A percentile compares a stretch with the other conserved stretches of the same genome.
Evolutionary conservation across 2,797 vertebrate species (phyloP).

Genomic region (Lutjanus argentimaculatus): DNA sequence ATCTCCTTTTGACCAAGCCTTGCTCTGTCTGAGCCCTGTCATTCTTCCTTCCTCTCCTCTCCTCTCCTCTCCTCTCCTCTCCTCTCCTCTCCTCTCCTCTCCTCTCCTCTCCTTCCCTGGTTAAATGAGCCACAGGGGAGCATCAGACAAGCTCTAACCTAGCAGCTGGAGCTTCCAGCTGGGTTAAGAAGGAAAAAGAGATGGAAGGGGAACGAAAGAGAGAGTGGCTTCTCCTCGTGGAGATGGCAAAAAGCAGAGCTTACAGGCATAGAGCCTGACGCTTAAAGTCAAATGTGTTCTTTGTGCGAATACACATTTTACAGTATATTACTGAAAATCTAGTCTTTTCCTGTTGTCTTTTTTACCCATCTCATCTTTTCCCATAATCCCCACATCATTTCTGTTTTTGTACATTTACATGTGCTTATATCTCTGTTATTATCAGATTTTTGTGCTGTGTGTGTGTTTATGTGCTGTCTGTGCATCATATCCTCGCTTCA

Average conservation of each 20-base stretch:
- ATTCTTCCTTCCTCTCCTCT: constrained; percentile 13
- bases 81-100: constrained; percentile 29
- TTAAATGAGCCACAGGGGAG: constrained; percentile 82
- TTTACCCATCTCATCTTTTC: neutral
- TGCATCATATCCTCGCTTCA: neutral
- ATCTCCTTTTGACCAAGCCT: constrained; percentile 21
- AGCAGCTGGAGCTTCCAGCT: constrained; percentile 80
- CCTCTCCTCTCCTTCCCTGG: constrained; percentile 42
- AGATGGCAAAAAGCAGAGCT: constrained; percentile 34
- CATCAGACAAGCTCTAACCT: constrained; percentile 71
- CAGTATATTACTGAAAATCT: neutral
- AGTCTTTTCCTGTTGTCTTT: neutral
- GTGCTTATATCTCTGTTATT: neutral
- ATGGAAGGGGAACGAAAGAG: constrained; percentile 30
- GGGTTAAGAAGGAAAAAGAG: constrained; percentile 60
- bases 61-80: constrained; percentile 36
- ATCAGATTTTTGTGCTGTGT: constrained; percentile 2
- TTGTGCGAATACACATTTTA: constrained; percentile 24
- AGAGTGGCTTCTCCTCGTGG: constrained; percentile 46
- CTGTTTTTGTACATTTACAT: neutral
- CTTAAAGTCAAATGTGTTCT: constrained; percentile 45
- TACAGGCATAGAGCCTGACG: constrained; percentile 18
- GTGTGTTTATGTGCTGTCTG: neutral
- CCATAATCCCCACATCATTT: neutral
- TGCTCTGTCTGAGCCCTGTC: neutral